These are phyloP conservation scores for Philotrypesis tridentata DNA, from an alignment of 1,140 invertebrate genomes.

Conservation along the genomic window DNA sequence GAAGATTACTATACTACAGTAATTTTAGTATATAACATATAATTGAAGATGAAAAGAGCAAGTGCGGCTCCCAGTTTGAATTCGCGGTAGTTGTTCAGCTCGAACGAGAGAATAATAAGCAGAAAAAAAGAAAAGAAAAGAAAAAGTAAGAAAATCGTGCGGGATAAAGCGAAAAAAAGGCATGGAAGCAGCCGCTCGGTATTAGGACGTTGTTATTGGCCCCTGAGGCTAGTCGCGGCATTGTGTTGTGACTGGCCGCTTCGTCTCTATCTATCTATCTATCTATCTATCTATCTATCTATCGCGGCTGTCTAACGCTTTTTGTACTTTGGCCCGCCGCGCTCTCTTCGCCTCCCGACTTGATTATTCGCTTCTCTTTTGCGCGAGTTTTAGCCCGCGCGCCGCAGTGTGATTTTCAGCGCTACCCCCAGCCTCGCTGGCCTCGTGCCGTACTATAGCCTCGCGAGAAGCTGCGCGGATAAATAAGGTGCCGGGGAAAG, in stretches of 20 bases:
- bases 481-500: neutral
- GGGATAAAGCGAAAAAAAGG: constrained; percentile 29
- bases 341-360: neutral
- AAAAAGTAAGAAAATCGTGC: constrained; percentile 30
- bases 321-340: too few species aligned
- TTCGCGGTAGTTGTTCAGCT: too few species aligned
- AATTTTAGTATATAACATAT: too few species aligned
- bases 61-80: too few species aligned
- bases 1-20: too few species aligned
- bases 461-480: neutral
- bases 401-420: neutral
- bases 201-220: constrained; percentile 70
- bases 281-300: too few species aligned
- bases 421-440: too few species aligned
- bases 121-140: constrained; percentile 48
- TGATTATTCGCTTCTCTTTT: neutral
- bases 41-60: too few species aligned
- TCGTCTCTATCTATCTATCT: constrained; percentile 12
- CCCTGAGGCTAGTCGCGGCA: constrained; percentile 64
- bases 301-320: too few species aligned
- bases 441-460: too few species aligned
- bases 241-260: constrained; percentile 67
- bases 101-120: constrained; percentile 22
- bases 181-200: constrained; percentile 52
- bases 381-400: neutral